Percentiles rank a stretch among this genome's conserved stretches.
Conservation (phyloP, 1,140 invertebrate species). For the Drosophila oshimai region DNA sequence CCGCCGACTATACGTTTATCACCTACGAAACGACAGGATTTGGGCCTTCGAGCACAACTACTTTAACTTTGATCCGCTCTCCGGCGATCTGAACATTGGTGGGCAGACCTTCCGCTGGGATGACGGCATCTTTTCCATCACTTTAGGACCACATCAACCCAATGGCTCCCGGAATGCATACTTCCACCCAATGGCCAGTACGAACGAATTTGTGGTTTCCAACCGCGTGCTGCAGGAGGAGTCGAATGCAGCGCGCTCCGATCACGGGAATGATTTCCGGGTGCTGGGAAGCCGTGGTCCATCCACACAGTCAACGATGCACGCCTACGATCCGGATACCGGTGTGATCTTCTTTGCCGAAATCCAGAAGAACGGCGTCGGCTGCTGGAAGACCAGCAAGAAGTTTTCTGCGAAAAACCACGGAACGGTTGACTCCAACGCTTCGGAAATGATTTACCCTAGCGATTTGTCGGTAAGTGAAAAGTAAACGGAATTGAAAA, state of each 20-base stretch:
- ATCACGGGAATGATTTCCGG: constrained; percentile 84
- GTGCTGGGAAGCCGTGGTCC: constrained; percentile 86
- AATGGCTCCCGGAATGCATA: constrained; percentile 85
- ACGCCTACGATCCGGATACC: constrained; percentile 84
- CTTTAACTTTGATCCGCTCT: constrained; percentile 88
- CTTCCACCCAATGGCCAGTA: constrained; percentile 88
- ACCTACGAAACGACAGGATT: constrained; percentile 84
- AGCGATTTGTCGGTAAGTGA: constrained; percentile 76
- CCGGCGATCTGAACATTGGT: constrained; percentile 87
- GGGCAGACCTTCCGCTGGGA: constrained; percentile 88
- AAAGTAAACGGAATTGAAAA: not conserved
- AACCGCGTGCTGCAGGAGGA: constrained; percentile 86
- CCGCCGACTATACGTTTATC: constrained; percentile 88
- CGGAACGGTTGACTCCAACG: constrained; percentile 85
- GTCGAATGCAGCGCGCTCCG: constrained; percentile 84
- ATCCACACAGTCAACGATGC: constrained; percentile 86
- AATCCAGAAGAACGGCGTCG: constrained; percentile 86
- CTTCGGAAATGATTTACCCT: constrained; percentile 86
- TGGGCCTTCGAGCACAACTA: constrained; percentile 89
- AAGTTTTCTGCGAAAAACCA: constrained; percentile 85
- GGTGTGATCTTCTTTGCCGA: constrained; percentile 87
- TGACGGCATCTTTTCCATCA: constrained; percentile 88
- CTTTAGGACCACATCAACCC: constrained; percentile 84
- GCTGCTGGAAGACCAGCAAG: constrained; percentile 87
- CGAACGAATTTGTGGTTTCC: constrained; percentile 87